phyloP scores from a whole-genome alignment of 1,140 invertebrate genomes.

The Neodiprion fabricii region DNA sequence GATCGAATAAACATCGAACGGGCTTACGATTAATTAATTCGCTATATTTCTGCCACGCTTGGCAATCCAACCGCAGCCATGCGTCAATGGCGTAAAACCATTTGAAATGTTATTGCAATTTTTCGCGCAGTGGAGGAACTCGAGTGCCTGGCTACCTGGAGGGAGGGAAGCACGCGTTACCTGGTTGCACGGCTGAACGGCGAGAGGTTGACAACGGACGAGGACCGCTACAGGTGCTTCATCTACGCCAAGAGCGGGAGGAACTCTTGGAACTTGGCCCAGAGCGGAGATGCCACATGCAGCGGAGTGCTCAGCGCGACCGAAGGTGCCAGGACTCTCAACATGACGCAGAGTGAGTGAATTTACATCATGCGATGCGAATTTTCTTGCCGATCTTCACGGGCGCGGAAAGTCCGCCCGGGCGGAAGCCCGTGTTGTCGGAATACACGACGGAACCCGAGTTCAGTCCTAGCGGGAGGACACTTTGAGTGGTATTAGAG shows the following conservation, averaged over 20 bases:
- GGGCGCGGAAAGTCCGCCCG: too few relatives aligned
- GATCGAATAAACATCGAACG: not conserved
- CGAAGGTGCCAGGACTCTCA: constrained; percentile 71
- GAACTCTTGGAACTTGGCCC: constrained; percentile 67
- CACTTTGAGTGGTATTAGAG: constrained; percentile 1
- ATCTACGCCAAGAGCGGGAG: constrained; percentile 64
- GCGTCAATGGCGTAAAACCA: not conserved
- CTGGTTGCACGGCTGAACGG: constrained; percentile 72
- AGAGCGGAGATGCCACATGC: constrained; percentile 83
- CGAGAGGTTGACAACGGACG: constrained; percentile 63
- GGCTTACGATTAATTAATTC: not conserved
- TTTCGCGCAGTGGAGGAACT: constrained; percentile 75
- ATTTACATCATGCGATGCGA: not conserved
- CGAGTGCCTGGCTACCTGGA: constrained; percentile 84
- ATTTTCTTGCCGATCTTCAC: too few relatives aligned
- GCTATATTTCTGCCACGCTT: not conserved
- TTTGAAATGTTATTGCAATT: not conserved
- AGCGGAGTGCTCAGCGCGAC: constrained; percentile 71
- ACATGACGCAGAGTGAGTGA: constrained; percentile 68
- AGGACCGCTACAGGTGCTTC: constrained; percentile 75
- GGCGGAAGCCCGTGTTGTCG: too few relatives aligned
- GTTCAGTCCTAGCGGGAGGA: too few relatives aligned
- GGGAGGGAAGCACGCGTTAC: constrained; percentile 82
- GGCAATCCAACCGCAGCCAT: not conserved
- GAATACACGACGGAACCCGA: too few relatives aligned